Percentiles rank a stretch among this genome's conserved stretches.
Evolutionary conservation across 2,888 invertebrate genomes (phyloP).

Genomic region (Syrista parreyssii): DNA sequence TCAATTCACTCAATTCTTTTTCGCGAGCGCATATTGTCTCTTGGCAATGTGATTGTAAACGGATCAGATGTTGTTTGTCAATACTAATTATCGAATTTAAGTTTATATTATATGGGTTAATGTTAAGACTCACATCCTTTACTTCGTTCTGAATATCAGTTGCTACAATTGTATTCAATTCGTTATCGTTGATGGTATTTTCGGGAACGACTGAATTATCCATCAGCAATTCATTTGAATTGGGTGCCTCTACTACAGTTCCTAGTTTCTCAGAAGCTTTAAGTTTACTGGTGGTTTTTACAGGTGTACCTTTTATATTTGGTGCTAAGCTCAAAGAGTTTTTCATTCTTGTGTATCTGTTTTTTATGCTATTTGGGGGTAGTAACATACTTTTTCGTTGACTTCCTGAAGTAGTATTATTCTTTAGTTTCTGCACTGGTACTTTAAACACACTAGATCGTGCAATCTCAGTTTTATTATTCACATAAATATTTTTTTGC

Average conservation of each 20-base stretch:
- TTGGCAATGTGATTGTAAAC: background rate
- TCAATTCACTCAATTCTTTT: background rate
- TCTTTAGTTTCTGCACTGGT: background rate
- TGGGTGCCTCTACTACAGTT: background rate
- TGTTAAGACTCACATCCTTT: background rate
- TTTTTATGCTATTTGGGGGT: conserved; percentile 32
- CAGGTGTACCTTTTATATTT: background rate
- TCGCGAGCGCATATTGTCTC: background rate
- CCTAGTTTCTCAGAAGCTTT: background rate
- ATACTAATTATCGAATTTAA: background rate
- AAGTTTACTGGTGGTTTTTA: background rate
- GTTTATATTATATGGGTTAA: background rate
- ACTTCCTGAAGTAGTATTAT: background rate
- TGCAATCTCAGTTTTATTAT: background rate
- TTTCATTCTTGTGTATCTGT: conserved; percentile 12
- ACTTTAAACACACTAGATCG: background rate
- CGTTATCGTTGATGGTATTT: background rate
- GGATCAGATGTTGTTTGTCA: background rate
- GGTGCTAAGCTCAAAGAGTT: background rate
- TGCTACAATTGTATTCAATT: background rate
- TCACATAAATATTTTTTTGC: background rate
- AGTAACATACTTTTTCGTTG: conserved; percentile 25
- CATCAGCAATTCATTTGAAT: background rate
- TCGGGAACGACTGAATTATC: background rate
- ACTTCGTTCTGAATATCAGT: background rate